Evolutionary conservation across 2,797 vertebrate genomes (phyloP).

Genomic region (Cossypha dichroa): DNA sequence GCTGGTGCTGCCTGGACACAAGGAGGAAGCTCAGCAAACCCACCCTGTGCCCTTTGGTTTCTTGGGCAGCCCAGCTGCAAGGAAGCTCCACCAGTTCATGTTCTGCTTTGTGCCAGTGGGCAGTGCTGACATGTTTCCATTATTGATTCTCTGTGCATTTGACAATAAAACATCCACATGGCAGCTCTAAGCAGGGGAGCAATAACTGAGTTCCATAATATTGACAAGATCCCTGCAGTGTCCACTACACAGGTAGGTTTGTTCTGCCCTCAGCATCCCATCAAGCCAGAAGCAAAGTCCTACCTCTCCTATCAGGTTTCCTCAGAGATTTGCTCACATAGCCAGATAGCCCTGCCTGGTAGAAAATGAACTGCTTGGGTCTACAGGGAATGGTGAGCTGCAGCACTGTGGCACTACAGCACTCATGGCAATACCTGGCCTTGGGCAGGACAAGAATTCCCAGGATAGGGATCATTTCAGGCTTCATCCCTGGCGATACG

Average conservation of each 20-base stretch:
- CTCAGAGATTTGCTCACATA: background rate
- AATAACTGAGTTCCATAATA: background rate
- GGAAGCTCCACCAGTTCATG: background rate
- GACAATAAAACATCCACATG: background rate
- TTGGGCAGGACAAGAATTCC: background rate
- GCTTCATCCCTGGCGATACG: background rate
- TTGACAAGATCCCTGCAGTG: background rate
- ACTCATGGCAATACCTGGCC: background rate
- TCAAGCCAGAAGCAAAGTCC: background rate
- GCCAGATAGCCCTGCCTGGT: background rate
- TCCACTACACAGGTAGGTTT: background rate
- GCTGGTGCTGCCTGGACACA: accelerated
- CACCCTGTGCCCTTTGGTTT: accelerated
- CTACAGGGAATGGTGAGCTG: background rate
- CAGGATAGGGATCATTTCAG: background rate
- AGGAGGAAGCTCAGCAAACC: background rate
- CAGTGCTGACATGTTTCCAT: background rate
- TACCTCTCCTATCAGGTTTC: background rate
- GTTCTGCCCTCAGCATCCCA: background rate
- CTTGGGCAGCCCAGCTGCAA: background rate
- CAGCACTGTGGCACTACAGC: background rate
- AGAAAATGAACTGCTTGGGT: background rate
- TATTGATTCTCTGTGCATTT: background rate
- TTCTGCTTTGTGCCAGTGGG: background rate
- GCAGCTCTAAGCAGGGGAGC: background rate